A percentile compares a stretch with the other conserved stretches of the same genome.
Conservation (phyloP, 1,140 invertebrate species). For the Bombus pascuorum region DNA sequence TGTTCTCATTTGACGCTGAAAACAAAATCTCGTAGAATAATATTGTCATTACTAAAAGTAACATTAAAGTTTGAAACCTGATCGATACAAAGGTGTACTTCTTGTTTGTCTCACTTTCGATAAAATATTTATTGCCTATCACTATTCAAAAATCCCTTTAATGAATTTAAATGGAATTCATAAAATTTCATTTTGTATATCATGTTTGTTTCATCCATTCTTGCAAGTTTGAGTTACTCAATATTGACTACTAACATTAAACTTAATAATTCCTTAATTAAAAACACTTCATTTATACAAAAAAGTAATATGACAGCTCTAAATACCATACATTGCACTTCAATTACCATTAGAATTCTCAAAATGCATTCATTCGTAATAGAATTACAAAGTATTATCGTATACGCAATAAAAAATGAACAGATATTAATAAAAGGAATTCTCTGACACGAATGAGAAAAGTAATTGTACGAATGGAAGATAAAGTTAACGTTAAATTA, state of each 20-base stretch:
- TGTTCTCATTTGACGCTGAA: conserved; percentile 33
- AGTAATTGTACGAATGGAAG: conserved; percentile 45
- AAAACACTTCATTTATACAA: conserved; percentile 17
- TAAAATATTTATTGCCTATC: conserved; percentile 54
- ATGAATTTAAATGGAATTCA: conserved; percentile 37
- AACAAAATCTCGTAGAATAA: conserved; percentile 36
- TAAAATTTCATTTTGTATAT: conserved; percentile 34
- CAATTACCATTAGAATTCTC: conserved; percentile 40
- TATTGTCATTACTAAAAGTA: conserved; percentile 31
- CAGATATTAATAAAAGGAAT: conserved; percentile 41
- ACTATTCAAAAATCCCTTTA: conserved; percentile 22
- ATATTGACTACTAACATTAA: conserved; percentile 44
- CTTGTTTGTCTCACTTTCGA: conserved; percentile 31
- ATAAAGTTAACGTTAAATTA: conserved; percentile 36
- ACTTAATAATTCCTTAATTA: conserved; percentile 43
- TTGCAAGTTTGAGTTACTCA: conserved; percentile 18
- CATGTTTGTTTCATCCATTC: conserved; percentile 3
- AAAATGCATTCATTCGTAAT: conserved; percentile 47
- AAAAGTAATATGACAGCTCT: conserved; percentile 24
- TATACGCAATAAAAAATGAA: conserved; percentile 47
- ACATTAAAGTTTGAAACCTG: conserved; percentile 13
- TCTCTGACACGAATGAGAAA: conserved; percentile 25
- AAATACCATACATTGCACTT: conserved; percentile 23
- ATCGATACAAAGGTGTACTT: conserved; percentile 10
- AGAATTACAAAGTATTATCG: conserved; percentile 52